These are phyloP conservation scores for Sanderia malayensis DNA, from an alignment of 30 jellyfish, hydroid and myxozoan genomes.

Conservation along the genomic window DNA sequence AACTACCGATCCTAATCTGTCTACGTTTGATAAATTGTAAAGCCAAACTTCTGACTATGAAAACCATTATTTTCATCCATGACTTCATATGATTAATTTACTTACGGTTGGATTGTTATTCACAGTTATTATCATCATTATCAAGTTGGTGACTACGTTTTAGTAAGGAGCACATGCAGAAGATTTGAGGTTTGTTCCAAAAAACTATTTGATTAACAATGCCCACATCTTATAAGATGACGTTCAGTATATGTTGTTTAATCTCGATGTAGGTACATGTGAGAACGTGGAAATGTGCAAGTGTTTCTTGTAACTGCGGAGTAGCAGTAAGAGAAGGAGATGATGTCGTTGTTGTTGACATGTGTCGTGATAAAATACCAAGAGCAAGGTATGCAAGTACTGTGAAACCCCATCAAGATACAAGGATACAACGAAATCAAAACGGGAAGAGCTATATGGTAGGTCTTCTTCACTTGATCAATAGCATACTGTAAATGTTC, in stretches of 20 bases:
- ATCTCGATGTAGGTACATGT: conserved; percentile 69
- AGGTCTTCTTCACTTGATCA: neutral
- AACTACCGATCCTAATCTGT: conserved; percentile 89
- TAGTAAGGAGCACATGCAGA: conserved; percentile 64
- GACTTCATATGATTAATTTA: too few species aligned
- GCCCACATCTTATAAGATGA: neutral
- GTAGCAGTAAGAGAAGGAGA: too few species aligned
- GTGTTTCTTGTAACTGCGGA: too few species aligned
- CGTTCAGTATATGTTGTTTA: neutral
- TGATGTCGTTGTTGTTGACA: conserved; percentile 83
- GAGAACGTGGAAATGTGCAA: too few species aligned
- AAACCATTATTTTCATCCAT: too few species aligned
- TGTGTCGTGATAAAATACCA: too few species aligned
- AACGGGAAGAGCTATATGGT: conserved; percentile 88
- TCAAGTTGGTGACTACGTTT: conserved; percentile 90
- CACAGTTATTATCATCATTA: too few species aligned
- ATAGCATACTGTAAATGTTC: too few species aligned
- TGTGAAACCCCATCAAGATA: conserved; percentile 81
- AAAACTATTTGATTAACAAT: too few species aligned
- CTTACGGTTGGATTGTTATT: too few species aligned
- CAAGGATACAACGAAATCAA: conserved; percentile 56
- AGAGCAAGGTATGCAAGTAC: conserved; percentile 85
- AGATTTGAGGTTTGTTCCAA: too few species aligned
- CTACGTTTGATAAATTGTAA: conserved; percentile 78
- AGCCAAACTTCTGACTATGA: too few species aligned